Evolutionary conservation across 1,140 invertebrate species (phyloP).

Genomic region (Formica exsecta): DNA sequence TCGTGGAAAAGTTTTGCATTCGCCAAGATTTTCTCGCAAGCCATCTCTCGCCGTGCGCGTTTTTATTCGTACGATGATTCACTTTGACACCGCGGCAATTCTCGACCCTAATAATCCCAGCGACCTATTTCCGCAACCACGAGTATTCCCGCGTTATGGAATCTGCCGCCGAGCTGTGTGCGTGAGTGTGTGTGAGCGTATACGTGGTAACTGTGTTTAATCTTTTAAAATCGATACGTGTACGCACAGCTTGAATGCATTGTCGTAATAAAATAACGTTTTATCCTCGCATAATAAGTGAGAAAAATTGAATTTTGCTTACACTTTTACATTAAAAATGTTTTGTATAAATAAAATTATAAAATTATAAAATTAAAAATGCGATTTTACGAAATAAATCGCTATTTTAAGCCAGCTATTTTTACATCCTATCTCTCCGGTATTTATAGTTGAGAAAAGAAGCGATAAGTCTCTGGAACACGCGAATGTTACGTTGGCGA

Average conservation of each 20-base stretch:
- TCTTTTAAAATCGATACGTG: too few relatives aligned
- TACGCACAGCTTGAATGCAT: slow-evolving; percentile 3
- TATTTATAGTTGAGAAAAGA: neutral
- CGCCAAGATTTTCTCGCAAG: slow-evolving; percentile 54
- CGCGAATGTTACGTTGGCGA: slow-evolving; percentile 14
- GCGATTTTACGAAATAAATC: neutral
- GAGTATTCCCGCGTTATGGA: slow-evolving; percentile 5
- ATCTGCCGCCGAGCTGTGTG: neutral
- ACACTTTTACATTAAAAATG: neutral
- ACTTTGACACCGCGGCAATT: neutral
- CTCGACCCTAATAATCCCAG: slow-evolving; percentile 35
- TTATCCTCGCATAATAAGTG: neutral
- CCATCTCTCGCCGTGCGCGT: slow-evolving; percentile 29
- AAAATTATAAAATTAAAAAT: too few relatives aligned
- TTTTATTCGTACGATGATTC: slow-evolving; percentile 59
- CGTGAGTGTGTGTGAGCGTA: neutral
- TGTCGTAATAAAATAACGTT: slow-evolving; percentile 12
- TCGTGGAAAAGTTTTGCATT: slow-evolving; percentile 40
- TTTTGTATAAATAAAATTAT: neutral
- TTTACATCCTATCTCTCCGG: neutral
- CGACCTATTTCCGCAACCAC: slow-evolving; percentile 4
- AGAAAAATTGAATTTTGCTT: slow-evolving; percentile 3
- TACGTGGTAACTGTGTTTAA: too few relatives aligned
- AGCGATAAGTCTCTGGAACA: slow-evolving; percentile 16
- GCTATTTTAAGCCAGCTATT: neutral